A percentile compares a stretch with the other conserved stretches of the same genome.
phyloP scores from a whole-genome alignment of 2,797 vertebrate genomes.

The Halcyon smyrnensis region DNA sequence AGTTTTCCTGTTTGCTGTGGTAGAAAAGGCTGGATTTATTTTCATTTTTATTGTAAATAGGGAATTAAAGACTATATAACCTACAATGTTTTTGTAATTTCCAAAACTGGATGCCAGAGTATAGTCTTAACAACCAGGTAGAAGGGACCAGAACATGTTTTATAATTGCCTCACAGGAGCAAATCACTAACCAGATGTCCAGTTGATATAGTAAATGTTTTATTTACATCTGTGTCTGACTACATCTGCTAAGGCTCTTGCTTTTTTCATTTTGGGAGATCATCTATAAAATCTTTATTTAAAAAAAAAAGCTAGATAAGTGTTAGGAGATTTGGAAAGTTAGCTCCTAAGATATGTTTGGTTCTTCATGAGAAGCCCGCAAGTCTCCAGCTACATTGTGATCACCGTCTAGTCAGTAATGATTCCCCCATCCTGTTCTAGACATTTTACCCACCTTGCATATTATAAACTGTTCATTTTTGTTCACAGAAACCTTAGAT shows the following conservation, averaged over 20 bases:
- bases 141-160: background rate
- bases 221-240: background rate
- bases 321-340: background rate
- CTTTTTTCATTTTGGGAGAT: background rate
- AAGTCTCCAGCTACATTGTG: background rate
- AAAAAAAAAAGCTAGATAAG: background rate
- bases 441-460: background rate
- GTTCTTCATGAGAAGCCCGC: background rate
- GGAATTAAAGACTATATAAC: background rate
- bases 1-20: background rate
- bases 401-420: background rate
- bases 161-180: background rate
- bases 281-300: background rate
- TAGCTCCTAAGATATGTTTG: background rate
- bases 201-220: background rate
- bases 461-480: background rate
- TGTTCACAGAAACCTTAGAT: background rate
- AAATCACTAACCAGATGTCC: background rate
- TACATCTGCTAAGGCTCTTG: background rate
- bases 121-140: background rate
- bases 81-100: background rate
- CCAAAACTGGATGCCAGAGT: background rate
- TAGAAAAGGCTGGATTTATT: background rate
- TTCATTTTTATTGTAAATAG: background rate
- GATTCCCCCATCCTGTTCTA: background rate